Evolutionary conservation across 2,113 vertebrate genomes (phyloP), one percentile per base, ranked within the genome.

Genomic region (Toxotes jaculatrix): DNA sequence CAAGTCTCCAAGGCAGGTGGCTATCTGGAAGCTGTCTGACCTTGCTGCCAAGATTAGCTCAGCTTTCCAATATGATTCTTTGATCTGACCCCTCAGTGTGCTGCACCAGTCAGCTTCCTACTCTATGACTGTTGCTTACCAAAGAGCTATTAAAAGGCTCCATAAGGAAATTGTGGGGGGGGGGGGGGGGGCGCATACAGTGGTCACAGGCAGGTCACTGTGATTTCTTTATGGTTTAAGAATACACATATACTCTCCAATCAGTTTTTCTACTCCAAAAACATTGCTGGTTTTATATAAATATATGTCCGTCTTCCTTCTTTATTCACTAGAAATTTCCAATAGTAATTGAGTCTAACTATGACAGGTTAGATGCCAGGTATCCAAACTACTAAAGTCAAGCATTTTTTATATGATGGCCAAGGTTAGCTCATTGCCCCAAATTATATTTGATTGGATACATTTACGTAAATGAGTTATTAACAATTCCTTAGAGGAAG

Each of bases 11-110:
- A 85, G 91, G 87, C 84, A 91, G 89, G 90, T 89, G 61, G 66
- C 82, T 74, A 59, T 70, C 64, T 47, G 49, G 53, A 82, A 87
- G 59, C 69, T 74, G n/a, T 89, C 59, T 95, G 94, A 96, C 93
- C 93, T 95, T 93, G 89, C 77, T 93, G 67, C 70, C 79, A 76
- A 80, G 91, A 93, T 71, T 78, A 79, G 66, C 69, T 77, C 72
- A 63, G 79, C 81, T 70, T 57, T 76, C 49, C 86, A 66, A 77
- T 79, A 74, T 81, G 32, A 56, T 87, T 63, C 45, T 69, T 17
- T 63, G 83, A 27, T 78, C 8, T 40, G 57, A 45, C 68, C 60
- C 71, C 43, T 45, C 49, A 2, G 10, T 64, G 64, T 17, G 34
- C 23, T 43, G 63, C 27, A 47, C 1, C 21, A 59, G 66, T 40